A percentile compares a stretch with the other conserved stretches of the same genome.
phyloP scores from a whole-genome alignment of 1,140 invertebrate species.

The Cotesia glomerata region DNA sequence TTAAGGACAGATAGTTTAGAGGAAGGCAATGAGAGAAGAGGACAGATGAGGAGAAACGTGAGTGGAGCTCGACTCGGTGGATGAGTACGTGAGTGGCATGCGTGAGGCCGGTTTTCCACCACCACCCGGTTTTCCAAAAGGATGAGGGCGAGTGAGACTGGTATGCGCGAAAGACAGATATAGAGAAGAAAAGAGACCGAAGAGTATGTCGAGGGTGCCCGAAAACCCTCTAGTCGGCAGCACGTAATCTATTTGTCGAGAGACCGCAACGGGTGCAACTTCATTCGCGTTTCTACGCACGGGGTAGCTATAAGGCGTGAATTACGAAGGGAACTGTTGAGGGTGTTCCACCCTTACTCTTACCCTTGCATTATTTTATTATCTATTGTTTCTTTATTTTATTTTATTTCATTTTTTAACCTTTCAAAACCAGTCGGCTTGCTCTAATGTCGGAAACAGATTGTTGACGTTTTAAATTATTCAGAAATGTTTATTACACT shows the following conservation, averaged over 20 bases:
- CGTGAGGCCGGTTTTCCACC: conserved; percentile 34
- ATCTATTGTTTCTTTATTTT: not conserved
- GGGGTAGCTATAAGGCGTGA: conserved; percentile 26
- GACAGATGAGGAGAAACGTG: conserved; percentile 21
- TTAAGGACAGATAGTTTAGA: not conserved
- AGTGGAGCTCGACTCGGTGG: conserved; percentile 31
- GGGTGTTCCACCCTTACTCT: not conserved
- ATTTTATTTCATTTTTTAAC: not conserved
- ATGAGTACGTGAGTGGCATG: conserved; percentile 62
- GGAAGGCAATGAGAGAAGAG: not conserved
- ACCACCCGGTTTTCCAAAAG: not conserved
- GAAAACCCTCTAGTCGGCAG: conserved; percentile 41
- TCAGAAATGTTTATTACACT: not conserved
- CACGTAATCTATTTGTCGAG: conserved; percentile 65
- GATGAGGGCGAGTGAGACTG: not conserved
- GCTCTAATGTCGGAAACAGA: not conserved
- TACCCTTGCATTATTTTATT: not conserved
- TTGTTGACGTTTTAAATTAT: not conserved
- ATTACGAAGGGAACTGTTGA: conserved; percentile 21
- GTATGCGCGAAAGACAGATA: conserved; percentile 23
- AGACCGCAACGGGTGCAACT: conserved; percentile 53
- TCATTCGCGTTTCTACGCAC: conserved; percentile 34
- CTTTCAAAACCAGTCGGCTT: too few species aligned
- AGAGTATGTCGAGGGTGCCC: not conserved
- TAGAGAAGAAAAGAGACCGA: conserved; percentile 39